These are phyloP conservation scores for Lasaia peninsularis DNA, from an alignment of 1,140 invertebrate species.

Conservation along the genomic window DNA sequence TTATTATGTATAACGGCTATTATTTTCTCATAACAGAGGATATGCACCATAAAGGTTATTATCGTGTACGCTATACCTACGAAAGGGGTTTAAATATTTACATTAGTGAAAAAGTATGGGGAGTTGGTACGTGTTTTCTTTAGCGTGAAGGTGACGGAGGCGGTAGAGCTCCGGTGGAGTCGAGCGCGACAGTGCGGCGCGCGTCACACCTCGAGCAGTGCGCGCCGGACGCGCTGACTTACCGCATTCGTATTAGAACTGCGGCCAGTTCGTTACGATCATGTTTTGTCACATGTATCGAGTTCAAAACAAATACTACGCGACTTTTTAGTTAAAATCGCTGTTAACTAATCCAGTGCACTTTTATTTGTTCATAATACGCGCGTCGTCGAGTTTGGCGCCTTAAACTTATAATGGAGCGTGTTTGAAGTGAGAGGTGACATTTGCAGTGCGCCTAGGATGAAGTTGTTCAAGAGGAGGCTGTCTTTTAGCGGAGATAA, in stretches of 20 bases:
- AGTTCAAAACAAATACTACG: conserved; percentile 23
- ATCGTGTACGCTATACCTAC: not conserved
- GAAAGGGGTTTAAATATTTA: conserved; percentile 1
- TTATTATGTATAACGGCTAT: conserved; percentile 7
- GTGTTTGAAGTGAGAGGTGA: conserved; percentile 39
- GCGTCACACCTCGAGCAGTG: conserved; percentile 43
- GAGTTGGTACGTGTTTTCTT: conserved; percentile 23
- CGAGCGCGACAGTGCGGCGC: conserved; percentile 13
- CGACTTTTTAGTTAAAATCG: not conserved
- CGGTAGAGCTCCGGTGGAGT: conserved; percentile 19
- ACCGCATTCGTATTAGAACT: conserved; percentile 36
- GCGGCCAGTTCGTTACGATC: not conserved
- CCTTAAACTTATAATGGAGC: conserved; percentile 39
- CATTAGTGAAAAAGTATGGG: conserved; percentile 13
- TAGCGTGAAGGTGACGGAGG: conserved; percentile 50
- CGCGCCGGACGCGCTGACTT: conserved; percentile 53
- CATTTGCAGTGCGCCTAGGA: conserved; percentile 42
- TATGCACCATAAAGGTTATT: not conserved
- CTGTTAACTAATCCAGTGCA: not conserved
- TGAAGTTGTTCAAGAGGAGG: conserved; percentile 74
- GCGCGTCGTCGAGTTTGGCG: conserved; percentile 7
- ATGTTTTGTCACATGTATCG: conserved; percentile 27
- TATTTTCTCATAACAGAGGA: not conserved
- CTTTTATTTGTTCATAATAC: conserved; percentile 1
- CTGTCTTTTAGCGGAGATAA: conserved; percentile 70